phyloP scores from a whole-genome alignment of 2,888 invertebrate genomes.

The Pecten maximus region DNA sequence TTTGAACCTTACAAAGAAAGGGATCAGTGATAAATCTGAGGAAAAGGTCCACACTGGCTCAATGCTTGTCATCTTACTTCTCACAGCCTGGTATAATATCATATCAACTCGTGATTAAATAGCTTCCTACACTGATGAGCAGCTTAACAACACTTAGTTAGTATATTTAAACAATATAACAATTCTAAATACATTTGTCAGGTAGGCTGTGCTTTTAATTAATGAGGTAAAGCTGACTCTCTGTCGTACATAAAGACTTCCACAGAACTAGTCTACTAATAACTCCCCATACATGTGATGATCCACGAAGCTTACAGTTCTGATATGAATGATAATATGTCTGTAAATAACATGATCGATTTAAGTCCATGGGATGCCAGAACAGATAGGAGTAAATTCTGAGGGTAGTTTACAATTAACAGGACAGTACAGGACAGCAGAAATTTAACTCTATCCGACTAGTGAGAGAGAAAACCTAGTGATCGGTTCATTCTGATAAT shows the following conservation, averaged over 20 bases:
- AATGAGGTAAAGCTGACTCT: too few relatives aligned
- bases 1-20: background rate
- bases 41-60: background rate
- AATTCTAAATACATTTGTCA: too few relatives aligned
- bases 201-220: too few relatives aligned
- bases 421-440: background rate
- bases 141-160: too few relatives aligned
- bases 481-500: background rate
- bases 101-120: too few relatives aligned
- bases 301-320: background rate
- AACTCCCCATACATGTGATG: background rate
- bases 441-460: background rate
- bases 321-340: background rate
- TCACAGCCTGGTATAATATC: background rate
- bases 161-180: too few relatives aligned
- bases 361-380: background rate
- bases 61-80: background rate
- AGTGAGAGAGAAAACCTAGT: background rate
- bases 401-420: too few relatives aligned
- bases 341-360: background rate
- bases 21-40: background rate
- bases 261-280: background rate
- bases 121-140: too few relatives aligned
- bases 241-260: too few relatives aligned
- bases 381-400: background rate